Evolutionary conservation across 2,888 invertebrate genomes (phyloP), one percentile per base, ranked within the genome.

Genomic region (Camptogramma bilineatum): DNA sequence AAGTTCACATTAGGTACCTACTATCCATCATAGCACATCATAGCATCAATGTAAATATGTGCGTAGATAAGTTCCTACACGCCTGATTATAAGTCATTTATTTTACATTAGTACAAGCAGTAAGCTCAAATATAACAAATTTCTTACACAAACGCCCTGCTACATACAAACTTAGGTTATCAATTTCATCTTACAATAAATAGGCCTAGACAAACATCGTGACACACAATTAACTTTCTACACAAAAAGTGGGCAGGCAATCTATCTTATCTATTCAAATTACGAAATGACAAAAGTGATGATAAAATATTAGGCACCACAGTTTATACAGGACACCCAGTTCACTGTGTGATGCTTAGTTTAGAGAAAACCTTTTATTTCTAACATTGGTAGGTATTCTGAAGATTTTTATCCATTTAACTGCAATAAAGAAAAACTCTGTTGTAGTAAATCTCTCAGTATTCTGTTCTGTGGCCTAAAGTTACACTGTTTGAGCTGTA

Each of bases 401-500:
- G 28, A 28, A 28, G 28, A 8, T 7, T 28, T 28, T 28, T 0
- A 28, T 28, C 7, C 28, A 5, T 28, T 7, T 28, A 28, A 28
- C 0, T 7, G 28, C 7, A 28, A 28, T 7, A 28, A 28, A 7
- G 4, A 5, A 28, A 28, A 28, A 28, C 1, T 2, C 28, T 28
- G 7, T 21, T 21, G 7, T 10, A 7, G 24, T 10, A 7, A 10
- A 13, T 13, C 3, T 13, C 34, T 39, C 2, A 3, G 10, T 13
- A 13, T 39, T 39, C 34, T 13, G 4, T 9, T 9, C 2, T 13
- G 4, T n/a, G 4, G 34, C 10, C 8, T 31, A 9, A 8, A 51
- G 46, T 46, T 31, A 68, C 73, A 64, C 51, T 62, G 28, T 54
- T 71, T 59, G 64, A 71, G 62, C 73, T 75, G 74, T 73, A 66